Evolutionary conservation across 2,797 vertebrate genomes (phyloP).

Genomic region (Alectoris magna): DNA sequence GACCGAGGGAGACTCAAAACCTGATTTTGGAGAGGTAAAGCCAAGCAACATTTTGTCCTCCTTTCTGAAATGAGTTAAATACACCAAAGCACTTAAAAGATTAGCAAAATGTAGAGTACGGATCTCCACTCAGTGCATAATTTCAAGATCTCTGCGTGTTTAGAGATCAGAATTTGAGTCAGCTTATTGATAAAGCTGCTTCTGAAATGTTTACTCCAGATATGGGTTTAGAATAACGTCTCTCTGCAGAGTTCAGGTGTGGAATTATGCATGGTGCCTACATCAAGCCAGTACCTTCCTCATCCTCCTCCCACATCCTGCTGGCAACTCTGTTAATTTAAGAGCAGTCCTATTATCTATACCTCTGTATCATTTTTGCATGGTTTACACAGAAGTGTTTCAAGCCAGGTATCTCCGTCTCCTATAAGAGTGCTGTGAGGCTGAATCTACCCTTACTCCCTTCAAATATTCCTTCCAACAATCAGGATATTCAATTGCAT

Average conservation of each 20-base stretch:
- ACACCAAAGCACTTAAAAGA: background rate
- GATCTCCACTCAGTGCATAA: rapidly evolving
- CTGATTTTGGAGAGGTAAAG: background rate
- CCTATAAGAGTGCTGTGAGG: background rate
- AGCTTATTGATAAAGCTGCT: conserved; percentile 10
- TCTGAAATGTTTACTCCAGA: background rate
- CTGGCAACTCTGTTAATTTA: background rate
- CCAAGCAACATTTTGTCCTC: background rate
- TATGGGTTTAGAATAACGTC: rapidly evolving
- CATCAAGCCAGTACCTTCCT: background rate
- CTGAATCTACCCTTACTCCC: background rate
- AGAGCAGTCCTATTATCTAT: background rate
- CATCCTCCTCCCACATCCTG: background rate
- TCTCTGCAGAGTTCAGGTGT: background rate
- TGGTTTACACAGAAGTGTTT: background rate
- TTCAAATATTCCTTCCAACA: background rate
- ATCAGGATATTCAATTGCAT: background rate
- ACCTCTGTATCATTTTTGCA: background rate
- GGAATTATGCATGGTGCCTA: background rate
- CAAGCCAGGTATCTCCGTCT: background rate
- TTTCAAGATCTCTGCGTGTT: background rate
- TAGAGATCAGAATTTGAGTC: background rate
- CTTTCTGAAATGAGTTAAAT: background rate
- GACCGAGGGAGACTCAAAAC: background rate
- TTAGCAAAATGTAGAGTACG: background rate